Evolutionary conservation across 1,140 invertebrate genomes (phyloP).

Genomic region (Magallana gigas): DNA sequence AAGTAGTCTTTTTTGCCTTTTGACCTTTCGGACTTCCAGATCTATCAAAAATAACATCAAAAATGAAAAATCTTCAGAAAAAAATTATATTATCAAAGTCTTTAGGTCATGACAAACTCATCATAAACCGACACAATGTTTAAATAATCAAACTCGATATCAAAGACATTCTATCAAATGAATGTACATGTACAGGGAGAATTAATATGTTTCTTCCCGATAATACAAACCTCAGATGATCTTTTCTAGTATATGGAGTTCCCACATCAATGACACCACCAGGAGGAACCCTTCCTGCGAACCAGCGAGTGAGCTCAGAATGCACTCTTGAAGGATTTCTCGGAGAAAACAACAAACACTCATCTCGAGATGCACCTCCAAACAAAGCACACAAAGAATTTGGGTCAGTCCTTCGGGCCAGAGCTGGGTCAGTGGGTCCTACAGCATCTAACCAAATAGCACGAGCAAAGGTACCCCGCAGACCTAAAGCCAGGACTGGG

Average conservation of each 20-base stretch:
- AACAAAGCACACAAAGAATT: constrained; percentile 76
- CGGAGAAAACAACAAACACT: constrained; percentile 73
- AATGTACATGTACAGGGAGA: too few relatives aligned
- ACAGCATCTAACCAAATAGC: constrained; percentile 74
- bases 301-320: constrained; percentile 73
- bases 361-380: constrained; percentile 71
- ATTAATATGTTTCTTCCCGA: too few relatives aligned
- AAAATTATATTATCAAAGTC: too few relatives aligned
- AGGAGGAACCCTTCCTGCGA: constrained; percentile 72
- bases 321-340: constrained; percentile 68
- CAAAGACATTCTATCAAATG: too few relatives aligned
- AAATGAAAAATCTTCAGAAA: too few relatives aligned
- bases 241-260: constrained; percentile 67
- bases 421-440: constrained; percentile 73
- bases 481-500: constrained; percentile 73
- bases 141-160: too few relatives aligned
- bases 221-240: constrained; percentile 57
- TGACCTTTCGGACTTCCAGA: constrained; percentile 59
- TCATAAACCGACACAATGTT: too few relatives aligned
- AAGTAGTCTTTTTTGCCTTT: constrained; percentile 63
- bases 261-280: constrained; percentile 74
- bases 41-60: not conserved
- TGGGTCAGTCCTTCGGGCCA: constrained; percentile 75
- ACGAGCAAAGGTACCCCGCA: constrained; percentile 73
- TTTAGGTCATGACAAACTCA: too few relatives aligned